Evolutionary conservation across 1,140 invertebrate genomes (phyloP).

Genomic region (Orchesella cincta): DNA sequence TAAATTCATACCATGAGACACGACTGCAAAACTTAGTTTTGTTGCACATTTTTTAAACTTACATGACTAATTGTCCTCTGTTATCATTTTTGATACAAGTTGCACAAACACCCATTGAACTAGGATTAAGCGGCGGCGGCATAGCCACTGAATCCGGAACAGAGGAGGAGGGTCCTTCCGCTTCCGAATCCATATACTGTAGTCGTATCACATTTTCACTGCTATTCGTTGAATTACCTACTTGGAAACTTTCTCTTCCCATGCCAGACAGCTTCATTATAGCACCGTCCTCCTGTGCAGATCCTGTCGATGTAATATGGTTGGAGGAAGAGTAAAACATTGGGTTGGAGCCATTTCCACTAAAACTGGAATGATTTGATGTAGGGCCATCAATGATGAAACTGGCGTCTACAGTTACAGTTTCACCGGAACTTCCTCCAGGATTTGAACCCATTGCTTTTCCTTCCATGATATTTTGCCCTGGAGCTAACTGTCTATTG

Average conservation of each 20-base stretch:
- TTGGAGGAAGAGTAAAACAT: neutral
- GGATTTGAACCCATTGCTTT: conserved; percentile 20
- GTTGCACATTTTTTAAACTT: too few species aligned
- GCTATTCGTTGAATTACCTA: neutral
- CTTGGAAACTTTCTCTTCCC: too few species aligned
- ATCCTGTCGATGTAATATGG: neutral
- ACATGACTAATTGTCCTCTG: conserved; percentile 39
- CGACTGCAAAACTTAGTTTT: too few species aligned
- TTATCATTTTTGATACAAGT: conserved; percentile 24
- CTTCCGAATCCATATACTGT: conserved; percentile 2
- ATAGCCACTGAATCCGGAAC: neutral
- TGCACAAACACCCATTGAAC: conserved; percentile 18
- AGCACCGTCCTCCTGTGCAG: neutral
- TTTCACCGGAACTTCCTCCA: neutral
- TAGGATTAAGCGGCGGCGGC: neutral
- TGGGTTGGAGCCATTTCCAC: neutral
- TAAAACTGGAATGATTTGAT: neutral
- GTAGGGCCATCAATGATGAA: neutral
- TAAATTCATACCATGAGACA: too few species aligned
- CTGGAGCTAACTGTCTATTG: conserved; percentile 8
- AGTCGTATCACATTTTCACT: conserved; percentile 29
- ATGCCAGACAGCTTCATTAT: neutral
- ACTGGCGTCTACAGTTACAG: conserved; percentile 23
- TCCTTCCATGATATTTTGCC: conserved; percentile 22
- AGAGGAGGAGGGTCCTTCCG: neutral